Conservation (phyloP, 2,113 vertebrate genomes). For the Hyperopisus bebe region DNA sequence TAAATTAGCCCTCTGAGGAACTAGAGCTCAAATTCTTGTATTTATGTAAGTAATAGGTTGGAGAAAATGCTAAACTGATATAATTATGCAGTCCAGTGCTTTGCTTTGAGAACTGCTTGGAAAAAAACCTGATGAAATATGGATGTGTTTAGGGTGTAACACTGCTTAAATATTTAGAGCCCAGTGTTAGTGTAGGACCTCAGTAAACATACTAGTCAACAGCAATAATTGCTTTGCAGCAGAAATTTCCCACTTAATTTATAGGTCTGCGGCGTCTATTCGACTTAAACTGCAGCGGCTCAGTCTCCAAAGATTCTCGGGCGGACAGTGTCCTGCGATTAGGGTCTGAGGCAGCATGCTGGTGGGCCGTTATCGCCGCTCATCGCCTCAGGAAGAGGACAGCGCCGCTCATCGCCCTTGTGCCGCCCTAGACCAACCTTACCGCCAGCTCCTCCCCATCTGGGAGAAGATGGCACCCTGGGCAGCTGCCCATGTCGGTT, state of each 20-base stretch:
- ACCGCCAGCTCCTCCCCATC: neutral
- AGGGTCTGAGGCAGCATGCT: neutral
- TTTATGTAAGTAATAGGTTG: conserved; percentile 74
- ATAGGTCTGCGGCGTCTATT: conserved; percentile 30
- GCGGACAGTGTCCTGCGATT: neutral
- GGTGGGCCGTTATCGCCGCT: too few relatives aligned
- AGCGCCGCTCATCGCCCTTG: neutral
- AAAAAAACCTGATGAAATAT: conserved; percentile 68
- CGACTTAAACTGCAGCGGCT: neutral
- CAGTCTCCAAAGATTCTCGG: neutral
- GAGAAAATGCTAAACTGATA: conserved; percentile 68
- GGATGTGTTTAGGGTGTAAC: conserved; percentile 68
- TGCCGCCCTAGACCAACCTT: neutral
- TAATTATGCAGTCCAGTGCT: conserved; percentile 73
- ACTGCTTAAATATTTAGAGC: conserved; percentile 74
- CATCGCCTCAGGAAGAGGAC: neutral
- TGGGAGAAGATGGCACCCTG: neutral
- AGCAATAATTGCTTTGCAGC: conserved; percentile 60
- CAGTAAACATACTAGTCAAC: conserved; percentile 67
- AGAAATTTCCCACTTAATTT: conserved; percentile 56
- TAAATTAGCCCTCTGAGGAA: conserved; percentile 74
- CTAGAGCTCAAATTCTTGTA: conserved; percentile 68
- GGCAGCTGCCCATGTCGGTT: neutral
- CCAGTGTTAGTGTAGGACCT: conserved; percentile 63
- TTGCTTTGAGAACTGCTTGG: conserved; percentile 68